Evolutionary conservation across 2,888 invertebrate genomes (phyloP).

Genomic region (Mesodorylaimus sp.): DNA sequence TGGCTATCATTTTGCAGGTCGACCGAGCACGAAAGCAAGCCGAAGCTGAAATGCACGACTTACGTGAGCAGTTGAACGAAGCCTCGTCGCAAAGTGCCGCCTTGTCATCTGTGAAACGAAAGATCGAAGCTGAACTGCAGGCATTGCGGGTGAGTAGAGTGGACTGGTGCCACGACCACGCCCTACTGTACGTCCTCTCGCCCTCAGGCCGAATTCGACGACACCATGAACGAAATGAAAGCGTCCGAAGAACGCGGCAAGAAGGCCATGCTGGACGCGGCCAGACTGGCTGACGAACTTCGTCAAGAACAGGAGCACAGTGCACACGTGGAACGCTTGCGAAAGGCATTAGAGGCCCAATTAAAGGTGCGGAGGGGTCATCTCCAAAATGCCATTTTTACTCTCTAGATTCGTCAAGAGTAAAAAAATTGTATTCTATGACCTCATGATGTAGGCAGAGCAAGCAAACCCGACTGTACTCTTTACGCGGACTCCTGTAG

Average conservation of each 20-base stretch:
- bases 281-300: conserved; percentile 91
- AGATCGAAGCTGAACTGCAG: conserved; percentile 91
- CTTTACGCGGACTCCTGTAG: too few relatives aligned
- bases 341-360: conserved; percentile 87
- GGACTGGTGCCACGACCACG: conserved; percentile 9
- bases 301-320: conserved; percentile 98
- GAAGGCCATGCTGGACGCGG: conserved; percentile 97
- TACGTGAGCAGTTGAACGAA: conserved; percentile 92
- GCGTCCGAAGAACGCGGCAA: conserved; percentile 96
- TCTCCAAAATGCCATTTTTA: too few relatives aligned
- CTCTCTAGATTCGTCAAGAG: too few relatives aligned
- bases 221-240: conserved; percentile 93
- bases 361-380: conserved; percentile 85
- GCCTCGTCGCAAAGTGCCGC: conserved; percentile 54
- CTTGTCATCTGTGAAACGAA: conserved; percentile 82
- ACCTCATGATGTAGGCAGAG: too few relatives aligned
- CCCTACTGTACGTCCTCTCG: too few relatives aligned
- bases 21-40: conserved; percentile 96
- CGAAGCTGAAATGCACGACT: conserved; percentile 89
- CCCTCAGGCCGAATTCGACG: conserved; percentile 71
- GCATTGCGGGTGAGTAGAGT: conserved; percentile 55
- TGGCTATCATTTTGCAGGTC: too few relatives aligned
- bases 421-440: too few relatives aligned
- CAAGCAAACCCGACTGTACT: too few relatives aligned
- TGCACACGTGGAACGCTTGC: conserved; percentile 89